Conservation (phyloP, 2,797 vertebrate species). For the Callimico goeldii region DNA sequence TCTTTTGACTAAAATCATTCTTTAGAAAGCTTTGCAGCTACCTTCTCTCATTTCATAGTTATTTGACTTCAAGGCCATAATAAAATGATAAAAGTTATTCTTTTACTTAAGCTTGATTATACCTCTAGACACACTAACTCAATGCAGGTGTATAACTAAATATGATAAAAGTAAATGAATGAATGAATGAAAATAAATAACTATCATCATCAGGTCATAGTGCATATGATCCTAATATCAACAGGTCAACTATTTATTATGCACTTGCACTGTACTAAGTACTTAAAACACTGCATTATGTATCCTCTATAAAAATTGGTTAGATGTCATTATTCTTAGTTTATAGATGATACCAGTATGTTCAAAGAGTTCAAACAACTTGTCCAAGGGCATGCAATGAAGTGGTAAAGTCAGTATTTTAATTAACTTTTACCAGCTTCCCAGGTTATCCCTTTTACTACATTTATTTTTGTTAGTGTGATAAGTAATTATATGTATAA, state of each 20-base stretch:
- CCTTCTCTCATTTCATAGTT: background rate
- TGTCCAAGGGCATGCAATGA: background rate
- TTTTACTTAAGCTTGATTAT: background rate
- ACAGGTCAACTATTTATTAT: background rate
- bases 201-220: background rate
- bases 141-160: background rate
- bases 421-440: background rate
- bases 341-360: background rate
- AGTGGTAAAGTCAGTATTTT: background rate
- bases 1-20: conserved; percentile 5
- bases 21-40: background rate
- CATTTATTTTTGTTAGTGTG: background rate
- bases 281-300: background rate
- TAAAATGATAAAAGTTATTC: background rate
- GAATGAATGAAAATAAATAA: background rate
- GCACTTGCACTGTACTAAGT: background rate
- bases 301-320: background rate
- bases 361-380: background rate
- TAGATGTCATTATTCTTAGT: background rate
- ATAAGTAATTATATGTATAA: background rate
- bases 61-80: background rate
- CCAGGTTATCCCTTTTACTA: background rate
- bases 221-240: background rate
- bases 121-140: background rate
- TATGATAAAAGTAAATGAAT: background rate